phyloP scores from a whole-genome alignment of 2,113 vertebrate genomes.

The Genyomyrus donnyi region DNA sequence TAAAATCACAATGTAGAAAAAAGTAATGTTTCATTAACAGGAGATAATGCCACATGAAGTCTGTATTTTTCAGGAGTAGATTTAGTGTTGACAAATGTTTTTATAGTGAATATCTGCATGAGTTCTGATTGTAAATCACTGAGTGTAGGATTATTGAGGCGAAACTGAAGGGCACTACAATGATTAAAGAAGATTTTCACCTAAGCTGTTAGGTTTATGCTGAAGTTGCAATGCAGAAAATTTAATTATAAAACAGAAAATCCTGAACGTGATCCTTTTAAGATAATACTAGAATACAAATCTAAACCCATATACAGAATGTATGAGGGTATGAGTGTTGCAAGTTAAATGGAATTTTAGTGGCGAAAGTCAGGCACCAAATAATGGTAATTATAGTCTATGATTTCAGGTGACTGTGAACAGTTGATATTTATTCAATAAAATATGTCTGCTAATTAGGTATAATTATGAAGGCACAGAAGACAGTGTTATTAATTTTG shows the following conservation, averaged over 20 bases:
- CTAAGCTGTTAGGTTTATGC: not conserved
- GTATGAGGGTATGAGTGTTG: not conserved
- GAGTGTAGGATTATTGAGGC: not conserved
- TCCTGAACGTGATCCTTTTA: not conserved
- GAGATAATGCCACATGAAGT: not conserved
- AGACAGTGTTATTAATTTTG: not conserved
- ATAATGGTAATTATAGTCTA: not conserved
- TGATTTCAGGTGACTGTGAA: not conserved
- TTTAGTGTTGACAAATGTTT: not conserved
- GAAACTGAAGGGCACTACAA: not conserved
- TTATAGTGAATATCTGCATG: not conserved
- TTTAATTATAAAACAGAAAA: not conserved
- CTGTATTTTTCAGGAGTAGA: not conserved
- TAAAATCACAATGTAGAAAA: not conserved
- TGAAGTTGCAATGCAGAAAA: not conserved
- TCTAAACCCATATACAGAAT: not conserved
- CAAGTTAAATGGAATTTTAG: not conserved
- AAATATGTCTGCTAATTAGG: not conserved
- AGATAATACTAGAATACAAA: not conserved
- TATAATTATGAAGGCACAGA: not conserved
- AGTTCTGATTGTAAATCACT: not conserved
- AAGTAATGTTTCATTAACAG: constrained; percentile 6
- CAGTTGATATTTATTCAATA: not conserved
- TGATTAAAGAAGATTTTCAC: not conserved
- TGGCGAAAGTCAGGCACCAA: not conserved